A percentile compares a stretch with the other conserved stretches of the same genome.
These are phyloP conservation scores for Ellobius talpinus DNA, from an alignment of 2,113 vertebrate genomes.

Conservation along the genomic window DNA sequence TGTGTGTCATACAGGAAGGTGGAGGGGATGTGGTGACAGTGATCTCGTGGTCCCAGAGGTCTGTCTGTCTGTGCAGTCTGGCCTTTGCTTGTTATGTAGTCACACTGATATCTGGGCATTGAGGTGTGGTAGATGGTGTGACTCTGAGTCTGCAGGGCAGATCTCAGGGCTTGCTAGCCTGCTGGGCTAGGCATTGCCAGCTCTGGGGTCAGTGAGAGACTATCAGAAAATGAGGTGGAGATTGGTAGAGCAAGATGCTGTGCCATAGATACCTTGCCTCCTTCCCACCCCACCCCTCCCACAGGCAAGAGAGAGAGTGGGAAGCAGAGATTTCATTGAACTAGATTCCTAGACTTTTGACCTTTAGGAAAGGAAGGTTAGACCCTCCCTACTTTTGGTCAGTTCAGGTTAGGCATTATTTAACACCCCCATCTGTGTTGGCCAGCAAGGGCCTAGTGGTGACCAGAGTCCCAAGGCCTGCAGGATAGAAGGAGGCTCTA, in stretches of 20 bases:
- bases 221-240: neutral
- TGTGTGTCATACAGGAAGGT: neutral
- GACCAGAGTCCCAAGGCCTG: neutral
- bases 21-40: accelerated
- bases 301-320: neutral
- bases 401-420: neutral
- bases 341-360: neutral
- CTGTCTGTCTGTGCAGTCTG: neutral
- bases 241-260: neutral
- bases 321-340: neutral
- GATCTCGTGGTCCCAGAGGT: neutral
- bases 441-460: neutral
- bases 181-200: neutral
- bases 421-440: accelerated
- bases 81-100: neutral
- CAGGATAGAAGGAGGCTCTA: neutral
- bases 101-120: neutral
- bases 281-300: neutral
- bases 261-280: neutral
- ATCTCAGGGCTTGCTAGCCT: neutral
- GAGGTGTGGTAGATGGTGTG: neutral
- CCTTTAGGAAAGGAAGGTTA: slow-evolving; percentile 1
- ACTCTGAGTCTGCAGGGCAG: neutral
- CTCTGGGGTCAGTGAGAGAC: neutral
- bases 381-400: neutral